Conservation (phyloP, 2,113 vertebrate genomes). For the Acinonyx jubatus region DNA sequence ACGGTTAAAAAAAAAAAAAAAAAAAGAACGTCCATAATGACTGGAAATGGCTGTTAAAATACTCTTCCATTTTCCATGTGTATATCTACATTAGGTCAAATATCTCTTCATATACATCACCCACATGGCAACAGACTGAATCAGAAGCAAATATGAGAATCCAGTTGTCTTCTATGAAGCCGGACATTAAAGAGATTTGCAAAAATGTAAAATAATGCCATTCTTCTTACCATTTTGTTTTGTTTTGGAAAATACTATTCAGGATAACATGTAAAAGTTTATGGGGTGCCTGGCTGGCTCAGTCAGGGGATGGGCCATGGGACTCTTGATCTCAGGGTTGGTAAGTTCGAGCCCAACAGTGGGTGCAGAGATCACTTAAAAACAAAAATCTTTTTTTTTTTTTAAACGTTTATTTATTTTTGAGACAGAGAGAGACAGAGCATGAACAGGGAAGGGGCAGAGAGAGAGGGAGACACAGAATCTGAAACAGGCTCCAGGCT, state of each 20-base stretch:
- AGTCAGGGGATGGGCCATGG: neutral
- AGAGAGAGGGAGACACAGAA: too few relatives aligned
- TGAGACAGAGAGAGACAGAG: too few relatives aligned
- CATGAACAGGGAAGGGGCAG: too few relatives aligned
- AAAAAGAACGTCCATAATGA: neutral
- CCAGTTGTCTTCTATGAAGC: neutral
- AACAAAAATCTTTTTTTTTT: neutral
- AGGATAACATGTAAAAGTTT: neutral
- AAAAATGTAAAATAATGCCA: conserved; percentile 28
- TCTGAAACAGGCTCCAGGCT: too few relatives aligned
- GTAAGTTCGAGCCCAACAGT: neutral
- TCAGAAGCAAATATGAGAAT: conserved; percentile 41
- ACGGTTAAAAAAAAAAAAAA: neutral
- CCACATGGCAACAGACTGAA: neutral
- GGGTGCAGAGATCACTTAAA: neutral
- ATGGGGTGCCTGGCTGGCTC: neutral
- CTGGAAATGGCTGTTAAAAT: conserved; percentile 31
- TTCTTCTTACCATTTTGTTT: conserved; percentile 34
- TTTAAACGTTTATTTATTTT: too few relatives aligned
- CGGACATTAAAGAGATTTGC: conserved; percentile 9
- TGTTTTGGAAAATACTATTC: conserved; percentile 42
- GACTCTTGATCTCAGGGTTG: neutral
- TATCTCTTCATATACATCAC: conserved; percentile 5
- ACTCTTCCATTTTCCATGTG: neutral
- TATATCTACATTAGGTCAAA: neutral